Percentiles rank a stretch among this genome's conserved stretches.
Conservation (phyloP, 2,113 vertebrate species). For the Misgurnus mizolepis region DNA sequence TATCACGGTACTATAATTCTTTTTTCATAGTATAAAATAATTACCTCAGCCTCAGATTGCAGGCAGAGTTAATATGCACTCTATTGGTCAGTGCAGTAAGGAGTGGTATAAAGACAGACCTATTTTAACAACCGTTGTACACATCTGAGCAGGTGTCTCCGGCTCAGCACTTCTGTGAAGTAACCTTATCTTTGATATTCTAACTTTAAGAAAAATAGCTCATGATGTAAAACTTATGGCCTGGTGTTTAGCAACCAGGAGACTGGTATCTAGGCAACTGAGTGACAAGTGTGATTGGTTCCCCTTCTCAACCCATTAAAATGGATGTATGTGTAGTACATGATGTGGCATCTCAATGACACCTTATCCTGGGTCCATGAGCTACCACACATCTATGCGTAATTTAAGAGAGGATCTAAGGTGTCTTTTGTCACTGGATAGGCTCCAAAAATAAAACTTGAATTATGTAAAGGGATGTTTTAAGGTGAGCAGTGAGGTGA, state of each 20-base stretch:
- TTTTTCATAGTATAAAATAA: not conserved
- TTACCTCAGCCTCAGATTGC: not conserved
- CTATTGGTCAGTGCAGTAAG: conserved; percentile 20
- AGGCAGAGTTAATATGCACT: not conserved
- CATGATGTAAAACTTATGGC: conserved; percentile 94
- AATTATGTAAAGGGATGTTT: conserved; percentile 72
- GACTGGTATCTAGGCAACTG: conserved; percentile 73
- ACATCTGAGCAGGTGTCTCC: conserved; percentile 74
- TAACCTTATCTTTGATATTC: conserved; percentile 87
- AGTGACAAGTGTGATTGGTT: conserved; percentile 79
- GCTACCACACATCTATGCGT: conserved; percentile 75
- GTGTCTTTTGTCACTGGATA: conserved; percentile 85
- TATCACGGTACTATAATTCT: too few relatives aligned
- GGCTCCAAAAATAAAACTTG: conserved; percentile 88
- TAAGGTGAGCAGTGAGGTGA: conserved; percentile 48
- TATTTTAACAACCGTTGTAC: conserved; percentile 49
- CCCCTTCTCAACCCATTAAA: conserved; percentile 75
- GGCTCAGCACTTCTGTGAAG: conserved; percentile 83
- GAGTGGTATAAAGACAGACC: conserved; percentile 53
- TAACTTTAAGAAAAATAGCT: conserved; percentile 93
- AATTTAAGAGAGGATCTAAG: conserved; percentile 83
- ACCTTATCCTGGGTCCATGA: conserved; percentile 70
- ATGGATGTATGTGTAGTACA: conserved; percentile 68
- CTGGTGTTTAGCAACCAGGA: conserved; percentile 81
- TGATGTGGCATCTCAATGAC: conserved; percentile 76